Evolutionary conservation across 2,797 vertebrate species (phyloP).

Genomic region (Xyrichtys novacula): DNA sequence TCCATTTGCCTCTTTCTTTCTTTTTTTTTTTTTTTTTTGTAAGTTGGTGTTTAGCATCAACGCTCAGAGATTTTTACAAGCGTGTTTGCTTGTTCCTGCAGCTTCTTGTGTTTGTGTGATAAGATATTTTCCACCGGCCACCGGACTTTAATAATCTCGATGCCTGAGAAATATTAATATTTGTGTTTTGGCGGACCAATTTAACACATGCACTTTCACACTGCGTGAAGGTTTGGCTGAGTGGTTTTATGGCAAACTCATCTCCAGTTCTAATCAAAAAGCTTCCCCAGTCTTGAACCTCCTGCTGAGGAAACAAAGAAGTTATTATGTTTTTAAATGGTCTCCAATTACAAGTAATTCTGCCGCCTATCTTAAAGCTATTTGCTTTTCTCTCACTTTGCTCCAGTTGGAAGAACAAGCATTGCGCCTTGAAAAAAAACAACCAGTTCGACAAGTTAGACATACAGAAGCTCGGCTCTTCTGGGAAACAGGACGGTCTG

Average conservation of each 20-base stretch:
- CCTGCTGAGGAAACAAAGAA: constrained; percentile 81
- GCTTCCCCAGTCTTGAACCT: constrained; percentile 71
- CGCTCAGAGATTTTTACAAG: constrained; percentile 63
- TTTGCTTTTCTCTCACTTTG: constrained; percentile 76
- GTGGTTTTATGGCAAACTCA: constrained; percentile 79
- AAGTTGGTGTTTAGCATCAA: constrained; percentile 64
- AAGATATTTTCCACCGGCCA: constrained; percentile 45
- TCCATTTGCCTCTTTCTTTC: constrained; percentile 73
- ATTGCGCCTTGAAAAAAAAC: constrained; percentile 61
- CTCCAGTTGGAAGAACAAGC: constrained; percentile 62
- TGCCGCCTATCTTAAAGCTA: constrained; percentile 78
- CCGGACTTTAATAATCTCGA: constrained; percentile 56
- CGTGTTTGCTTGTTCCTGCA: constrained; percentile 51
- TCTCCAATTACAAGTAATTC: constrained; percentile 83
- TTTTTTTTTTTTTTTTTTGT: constrained; percentile 62
- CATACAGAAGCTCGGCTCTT: constrained; percentile 62
- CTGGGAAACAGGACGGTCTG: constrained; percentile 31
- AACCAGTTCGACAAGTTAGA: constrained; percentile 53
- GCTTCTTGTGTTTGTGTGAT: constrained; percentile 46
- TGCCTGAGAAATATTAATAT: constrained; percentile 58
- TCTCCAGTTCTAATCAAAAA: constrained; percentile 82
- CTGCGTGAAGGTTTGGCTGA: constrained; percentile 64
- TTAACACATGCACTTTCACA: constrained; percentile 43
- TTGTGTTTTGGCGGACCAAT: constrained; percentile 51
- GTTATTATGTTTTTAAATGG: constrained; percentile 84